Percentiles rank a stretch among this genome's conserved stretches.
Conservation (phyloP, 2,113 vertebrate genomes). For the Corynorhinus townsendii region DNA sequence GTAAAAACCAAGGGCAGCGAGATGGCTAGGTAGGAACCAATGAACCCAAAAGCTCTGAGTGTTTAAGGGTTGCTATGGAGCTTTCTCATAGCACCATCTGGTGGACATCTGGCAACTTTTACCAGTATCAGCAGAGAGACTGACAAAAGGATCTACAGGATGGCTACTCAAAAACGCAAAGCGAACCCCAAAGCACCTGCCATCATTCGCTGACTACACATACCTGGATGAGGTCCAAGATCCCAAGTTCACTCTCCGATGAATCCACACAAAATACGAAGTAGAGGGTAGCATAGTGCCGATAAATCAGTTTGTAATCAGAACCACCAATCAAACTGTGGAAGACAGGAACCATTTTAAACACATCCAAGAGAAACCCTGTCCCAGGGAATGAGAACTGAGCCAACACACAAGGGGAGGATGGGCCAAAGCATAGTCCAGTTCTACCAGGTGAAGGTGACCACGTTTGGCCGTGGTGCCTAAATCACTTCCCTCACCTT, state of each 20-base stretch:
- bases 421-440: neutral
- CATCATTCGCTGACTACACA: neutral
- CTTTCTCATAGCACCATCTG: conserved; percentile 47
- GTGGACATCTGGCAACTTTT: conserved; percentile 32
- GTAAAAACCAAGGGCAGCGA: neutral
- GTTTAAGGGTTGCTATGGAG: neutral
- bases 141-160: neutral
- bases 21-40: neutral
- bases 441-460: neutral
- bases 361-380: neutral
- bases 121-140: neutral
- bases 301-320: conserved; percentile 94
- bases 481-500: neutral
- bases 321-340: conserved; percentile 92
- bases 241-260: conserved; percentile 94
- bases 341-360: conserved; percentile 23
- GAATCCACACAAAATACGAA: conserved; percentile 96
- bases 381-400: neutral
- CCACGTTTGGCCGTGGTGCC: neutral
- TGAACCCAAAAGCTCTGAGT: neutral
- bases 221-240: conserved; percentile 96
- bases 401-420: neutral
- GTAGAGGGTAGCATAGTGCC: conserved; percentile 93
- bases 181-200: neutral
- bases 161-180: neutral